Conservation (phyloP, 2,797 vertebrate genomes). For the Crocodylus rhombifer region DNA sequence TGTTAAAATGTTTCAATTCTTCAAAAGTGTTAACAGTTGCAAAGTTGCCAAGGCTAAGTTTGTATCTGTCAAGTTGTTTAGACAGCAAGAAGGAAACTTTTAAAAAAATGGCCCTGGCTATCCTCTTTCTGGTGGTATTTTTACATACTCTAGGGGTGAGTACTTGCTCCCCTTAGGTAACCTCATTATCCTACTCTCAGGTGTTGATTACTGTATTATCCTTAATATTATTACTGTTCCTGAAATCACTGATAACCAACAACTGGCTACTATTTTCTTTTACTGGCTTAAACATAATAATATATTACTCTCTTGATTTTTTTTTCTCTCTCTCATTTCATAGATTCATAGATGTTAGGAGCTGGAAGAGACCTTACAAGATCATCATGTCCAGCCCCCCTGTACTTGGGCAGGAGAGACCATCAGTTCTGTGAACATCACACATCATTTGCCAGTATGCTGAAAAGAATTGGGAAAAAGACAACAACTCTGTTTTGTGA, state of each 20-base stretch:
- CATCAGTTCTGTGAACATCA: neutral
- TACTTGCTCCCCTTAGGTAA: neutral
- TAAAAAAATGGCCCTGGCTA: neutral
- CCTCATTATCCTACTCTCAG: conserved; percentile 22
- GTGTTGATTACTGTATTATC: neutral
- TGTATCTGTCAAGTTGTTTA: conserved; percentile 36
- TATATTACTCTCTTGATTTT: neutral
- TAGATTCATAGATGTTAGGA: too few relatives aligned
- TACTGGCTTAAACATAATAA: neutral
- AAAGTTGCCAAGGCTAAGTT: conserved; percentile 12
- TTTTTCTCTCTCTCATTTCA: neutral
- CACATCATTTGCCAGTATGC: neutral
- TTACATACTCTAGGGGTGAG: conserved; percentile 8
- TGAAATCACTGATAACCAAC: neutral
- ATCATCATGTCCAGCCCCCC: too few relatives aligned
- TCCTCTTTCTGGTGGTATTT: conserved; percentile 1
- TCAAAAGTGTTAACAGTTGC: conserved; percentile 25
- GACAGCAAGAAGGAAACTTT: conserved; percentile 32
- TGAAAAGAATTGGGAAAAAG: neutral
- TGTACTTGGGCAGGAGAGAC: too few relatives aligned
- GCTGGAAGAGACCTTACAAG: too few relatives aligned
- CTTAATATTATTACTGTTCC: neutral
- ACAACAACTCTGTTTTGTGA: neutral
- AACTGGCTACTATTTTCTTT: neutral
- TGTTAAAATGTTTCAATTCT: conserved; percentile 35